A percentile compares a stretch with the other conserved stretches of the same genome.
phyloP scores from a whole-genome alignment of 2,888 invertebrate species.

The Melanargia galathea region DNA sequence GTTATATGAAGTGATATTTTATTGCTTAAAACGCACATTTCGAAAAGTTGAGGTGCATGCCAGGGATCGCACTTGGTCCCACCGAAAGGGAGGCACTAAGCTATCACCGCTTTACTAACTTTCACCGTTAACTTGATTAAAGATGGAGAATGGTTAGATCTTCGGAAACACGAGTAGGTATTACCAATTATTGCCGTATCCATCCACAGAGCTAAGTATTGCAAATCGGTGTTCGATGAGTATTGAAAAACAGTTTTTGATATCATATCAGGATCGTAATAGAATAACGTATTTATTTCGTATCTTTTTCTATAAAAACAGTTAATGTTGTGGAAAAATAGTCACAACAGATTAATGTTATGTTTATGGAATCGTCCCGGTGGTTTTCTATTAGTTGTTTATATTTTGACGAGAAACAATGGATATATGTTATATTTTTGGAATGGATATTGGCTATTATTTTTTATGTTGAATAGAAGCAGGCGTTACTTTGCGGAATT shows the following conservation, averaged over 20 bases:
- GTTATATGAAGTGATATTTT: too few species aligned
- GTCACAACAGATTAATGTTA: conserved; percentile 3
- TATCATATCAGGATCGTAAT: conserved; percentile 9
- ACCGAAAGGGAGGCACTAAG: too few species aligned
- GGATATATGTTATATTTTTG: too few species aligned
- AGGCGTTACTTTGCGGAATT: too few species aligned
- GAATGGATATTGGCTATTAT: too few species aligned
- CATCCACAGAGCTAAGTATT: neutral
- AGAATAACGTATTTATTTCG: conserved; percentile 4
- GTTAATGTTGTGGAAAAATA: conserved; percentile 5
- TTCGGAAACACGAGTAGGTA: neutral
- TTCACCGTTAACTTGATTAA: too few species aligned
- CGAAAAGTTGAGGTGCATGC: too few species aligned
- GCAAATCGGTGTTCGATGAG: conserved; percentile 10
- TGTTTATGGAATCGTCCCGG: neutral
- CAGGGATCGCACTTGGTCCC: too few species aligned
- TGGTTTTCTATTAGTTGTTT: neutral
- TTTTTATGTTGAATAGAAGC: too few species aligned
- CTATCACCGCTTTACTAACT: too few species aligned
- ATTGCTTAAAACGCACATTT: too few species aligned
- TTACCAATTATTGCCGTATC: conserved; percentile 25
- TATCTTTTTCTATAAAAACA: conserved; percentile 1
- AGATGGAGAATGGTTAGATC: too few species aligned
- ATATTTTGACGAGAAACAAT: neutral
- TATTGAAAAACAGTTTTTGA: conserved; percentile 16